Evolutionary conservation across 2,797 vertebrate genomes (phyloP).

Genomic region (Nyctibius grandis): DNA sequence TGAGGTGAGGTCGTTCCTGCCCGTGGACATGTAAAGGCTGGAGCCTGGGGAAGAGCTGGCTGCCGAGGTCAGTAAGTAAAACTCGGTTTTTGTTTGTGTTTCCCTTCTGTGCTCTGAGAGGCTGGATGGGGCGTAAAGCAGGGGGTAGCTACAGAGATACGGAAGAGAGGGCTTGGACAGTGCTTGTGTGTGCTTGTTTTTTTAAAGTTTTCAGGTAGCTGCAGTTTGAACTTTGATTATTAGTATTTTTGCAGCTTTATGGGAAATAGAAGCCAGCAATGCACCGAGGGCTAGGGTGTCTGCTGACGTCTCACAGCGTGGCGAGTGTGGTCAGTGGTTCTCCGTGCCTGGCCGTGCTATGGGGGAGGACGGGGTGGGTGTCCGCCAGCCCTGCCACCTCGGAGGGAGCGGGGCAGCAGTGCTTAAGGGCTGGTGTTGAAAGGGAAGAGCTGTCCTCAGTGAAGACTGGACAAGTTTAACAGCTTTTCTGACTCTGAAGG

Average conservation of each 20-base stretch:
- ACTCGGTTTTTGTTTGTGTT: background rate
- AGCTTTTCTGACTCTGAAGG: background rate
- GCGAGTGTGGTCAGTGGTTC: background rate
- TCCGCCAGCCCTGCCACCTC: background rate
- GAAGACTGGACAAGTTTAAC: background rate
- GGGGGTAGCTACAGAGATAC: background rate
- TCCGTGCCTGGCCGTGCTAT: background rate
- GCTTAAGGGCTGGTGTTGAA: fast-evolving
- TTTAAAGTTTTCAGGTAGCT: background rate
- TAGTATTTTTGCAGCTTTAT: background rate
- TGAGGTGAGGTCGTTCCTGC: background rate
- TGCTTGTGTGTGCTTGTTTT: background rate
- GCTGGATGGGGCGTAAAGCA: background rate
- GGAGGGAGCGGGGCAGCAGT: background rate
- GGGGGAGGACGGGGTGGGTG: background rate
- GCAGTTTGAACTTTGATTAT: background rate
- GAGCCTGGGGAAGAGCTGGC: background rate
- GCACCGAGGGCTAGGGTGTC: background rate
- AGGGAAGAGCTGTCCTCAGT: background rate
- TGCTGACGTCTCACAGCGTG: fast-evolving
- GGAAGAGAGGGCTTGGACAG: background rate
- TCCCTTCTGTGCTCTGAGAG: background rate
- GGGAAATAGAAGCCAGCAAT: background rate
- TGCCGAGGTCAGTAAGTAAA: constrained; percentile 3
- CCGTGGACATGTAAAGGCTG: background rate